phyloP scores from a whole-genome alignment of 2,888 invertebrate species.

The Ariolimax columbianus region DNA sequence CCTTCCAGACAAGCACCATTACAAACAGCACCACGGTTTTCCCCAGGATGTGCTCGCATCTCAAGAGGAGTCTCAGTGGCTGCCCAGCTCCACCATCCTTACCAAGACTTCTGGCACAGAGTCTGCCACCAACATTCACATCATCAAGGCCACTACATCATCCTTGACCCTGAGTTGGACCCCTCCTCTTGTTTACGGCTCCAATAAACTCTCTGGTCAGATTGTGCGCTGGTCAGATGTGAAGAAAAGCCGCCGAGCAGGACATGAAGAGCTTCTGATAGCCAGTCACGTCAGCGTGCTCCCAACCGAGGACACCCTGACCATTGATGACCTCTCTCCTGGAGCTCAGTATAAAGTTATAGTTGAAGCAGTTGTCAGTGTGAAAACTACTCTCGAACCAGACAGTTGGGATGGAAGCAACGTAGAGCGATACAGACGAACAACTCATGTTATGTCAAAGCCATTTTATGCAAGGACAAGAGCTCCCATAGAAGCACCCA shows the following conservation, averaged over 20 bases:
- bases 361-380: slow-evolving; percentile 78
- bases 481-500: slow-evolving; percentile 76
- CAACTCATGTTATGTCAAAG: slow-evolving; percentile 75
- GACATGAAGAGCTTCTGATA: slow-evolving; percentile 67
- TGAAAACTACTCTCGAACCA: slow-evolving; percentile 75
- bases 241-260: slow-evolving; percentile 61
- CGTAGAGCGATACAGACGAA: slow-evolving; percentile 73
- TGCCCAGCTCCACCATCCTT: slow-evolving; percentile 74
- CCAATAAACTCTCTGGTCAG: slow-evolving; percentile 74
- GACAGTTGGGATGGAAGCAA: slow-evolving; percentile 65
- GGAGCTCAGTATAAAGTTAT: slow-evolving; percentile 76
- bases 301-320: slow-evolving; percentile 70
- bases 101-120: slow-evolving; percentile 78
- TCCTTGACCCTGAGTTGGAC: slow-evolving; percentile 75
- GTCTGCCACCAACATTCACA: slow-evolving; percentile 70
- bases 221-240: slow-evolving; percentile 77
- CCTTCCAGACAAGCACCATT: slow-evolving; percentile 73
- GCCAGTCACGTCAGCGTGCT: slow-evolving; percentile 73
- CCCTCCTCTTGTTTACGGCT: slow-evolving; percentile 76
- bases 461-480: slow-evolving; percentile 75
- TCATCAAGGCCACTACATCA: slow-evolving; percentile 68
- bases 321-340: slow-evolving; percentile 72
- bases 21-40: slow-evolving; percentile 68
- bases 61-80: slow-evolving; percentile 75
- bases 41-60: slow-evolving; percentile 68